Evolutionary conservation across 2,888 invertebrate species (phyloP).

Genomic region (Tenthredo livida): DNA sequence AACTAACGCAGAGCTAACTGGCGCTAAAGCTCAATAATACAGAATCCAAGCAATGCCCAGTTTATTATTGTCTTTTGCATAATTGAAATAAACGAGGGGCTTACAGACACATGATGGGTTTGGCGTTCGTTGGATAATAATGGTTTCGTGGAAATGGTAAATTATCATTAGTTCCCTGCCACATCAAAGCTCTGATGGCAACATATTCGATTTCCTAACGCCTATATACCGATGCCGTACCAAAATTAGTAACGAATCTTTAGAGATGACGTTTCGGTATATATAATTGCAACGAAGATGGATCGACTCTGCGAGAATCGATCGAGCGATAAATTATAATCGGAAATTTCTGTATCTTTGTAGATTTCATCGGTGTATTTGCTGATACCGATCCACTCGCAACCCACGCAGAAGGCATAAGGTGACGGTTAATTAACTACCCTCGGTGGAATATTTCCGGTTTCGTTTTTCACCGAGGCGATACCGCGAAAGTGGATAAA

Average conservation of each 20-base stretch:
- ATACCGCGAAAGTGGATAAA: slow-evolving; percentile 39
- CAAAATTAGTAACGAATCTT: slow-evolving; percentile 22
- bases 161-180: slow-evolving; percentile 47
- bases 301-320: neutral
- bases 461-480: slow-evolving; percentile 21
- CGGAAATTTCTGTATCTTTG: neutral
- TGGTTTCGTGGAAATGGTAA: slow-evolving; percentile 34
- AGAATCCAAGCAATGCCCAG: slow-evolving; percentile 20
- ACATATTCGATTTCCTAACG: slow-evolving; percentile 24
- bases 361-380: slow-evolving; percentile 19
- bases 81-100: slow-evolving; percentile 50
- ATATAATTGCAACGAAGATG: slow-evolving; percentile 38
- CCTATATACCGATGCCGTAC: neutral
- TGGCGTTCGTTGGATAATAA: slow-evolving; percentile 21
- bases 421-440: slow-evolving; percentile 42
- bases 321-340: slow-evolving; percentile 40
- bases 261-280: slow-evolving; percentile 1
- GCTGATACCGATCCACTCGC: slow-evolving; percentile 26
- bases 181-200: slow-evolving; percentile 37
- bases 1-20: neutral
- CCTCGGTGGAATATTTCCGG: slow-evolving; percentile 13
- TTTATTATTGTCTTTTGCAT: slow-evolving; percentile 43
- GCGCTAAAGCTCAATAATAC: neutral
- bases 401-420: slow-evolving; percentile 21
- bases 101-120: slow-evolving; percentile 24